Evolutionary conservation across 2,113 vertebrate genomes (phyloP), one percentile per base, ranked within the genome.

Genomic region (Upupa epops): DNA sequence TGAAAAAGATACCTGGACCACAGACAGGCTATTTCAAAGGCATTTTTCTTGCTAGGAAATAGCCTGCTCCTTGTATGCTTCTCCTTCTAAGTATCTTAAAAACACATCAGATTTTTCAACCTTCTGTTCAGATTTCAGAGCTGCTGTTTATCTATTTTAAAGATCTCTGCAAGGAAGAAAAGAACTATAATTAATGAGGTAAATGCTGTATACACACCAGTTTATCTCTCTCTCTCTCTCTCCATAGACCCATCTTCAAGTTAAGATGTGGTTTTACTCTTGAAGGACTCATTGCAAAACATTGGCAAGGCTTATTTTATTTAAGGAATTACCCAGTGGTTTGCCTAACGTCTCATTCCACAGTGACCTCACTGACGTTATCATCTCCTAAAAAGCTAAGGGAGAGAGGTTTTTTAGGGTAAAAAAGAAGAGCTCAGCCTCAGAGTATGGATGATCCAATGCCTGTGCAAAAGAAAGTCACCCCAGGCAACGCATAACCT

Each of bases 1-100:
- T 98, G 96, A 98, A 97, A 96, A 96, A 96, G 97, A 97, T 94
- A 94, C 66, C 81, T 95, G 96, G 93, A 96, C 94, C 86, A 95
- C 83, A 88, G 81, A 96, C 92, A 91, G 93, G 90, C 94, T 96
- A 90, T 97, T 96, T 91, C 95, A 97, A 97, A 97, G 96, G 74
- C 76, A 96, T 98, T 98, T 98, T 98, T 98, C 98, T 98, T 95
- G 79, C 83, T 94, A 96, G 97, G 97, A 98, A 98, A 98, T 96
- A 97, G 94, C n/a, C 13, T 83, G 26, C 18, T 82, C 42, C 80
- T 91, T 86, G n/a, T 64, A 48, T 71, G 59, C 49, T 71, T 87
- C 93, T 94, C 46, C 83, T 85, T 56, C 19, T 28, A 91, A 95
- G 93, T 96, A 95, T 90, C 85, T 96, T 96, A 97, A 97, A 97